These are phyloP conservation scores for Heterotis niloticus DNA, from an alignment of 2,113 vertebrate species.

Conservation along the genomic window DNA sequence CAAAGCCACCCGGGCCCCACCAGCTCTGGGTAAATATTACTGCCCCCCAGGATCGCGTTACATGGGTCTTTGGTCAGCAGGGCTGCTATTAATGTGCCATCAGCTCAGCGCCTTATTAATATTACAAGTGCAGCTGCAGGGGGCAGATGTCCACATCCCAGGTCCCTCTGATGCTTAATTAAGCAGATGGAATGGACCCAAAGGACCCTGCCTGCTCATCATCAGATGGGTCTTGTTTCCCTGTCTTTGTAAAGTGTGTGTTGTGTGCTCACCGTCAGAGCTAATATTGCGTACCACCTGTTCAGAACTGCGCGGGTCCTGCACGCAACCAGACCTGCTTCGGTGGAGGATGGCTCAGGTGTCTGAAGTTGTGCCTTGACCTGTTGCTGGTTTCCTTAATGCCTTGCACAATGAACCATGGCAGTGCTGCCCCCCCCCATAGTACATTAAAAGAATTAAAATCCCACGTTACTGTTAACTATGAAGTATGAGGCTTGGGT, in stretches of 20 bases:
- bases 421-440: too few relatives aligned
- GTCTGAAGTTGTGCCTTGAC: too few relatives aligned
- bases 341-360: too few relatives aligned
- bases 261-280: neutral
- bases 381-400: too few relatives aligned
- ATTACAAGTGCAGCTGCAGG: neutral
- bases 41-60: neutral
- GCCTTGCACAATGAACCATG: too few relatives aligned
- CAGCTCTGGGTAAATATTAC: neutral
- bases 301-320: too few relatives aligned
- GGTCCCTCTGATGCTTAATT: slow-evolving; percentile 1
- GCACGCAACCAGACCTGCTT: too few relatives aligned
- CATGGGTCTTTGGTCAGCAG: neutral
- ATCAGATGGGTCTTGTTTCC: neutral
- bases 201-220: too few relatives aligned
- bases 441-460: too few relatives aligned
- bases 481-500: too few relatives aligned
- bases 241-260: neutral
- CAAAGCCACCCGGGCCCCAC: neutral
- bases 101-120: slow-evolving; percentile 9
- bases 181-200: neutral
- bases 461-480: too few relatives aligned
- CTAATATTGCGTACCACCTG: too few relatives aligned
- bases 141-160: slow-evolving; percentile 22
- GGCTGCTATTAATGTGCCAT: neutral